Conservation (phyloP, 2,888 invertebrate genomes). For the Orthonevra nobilis region DNA sequence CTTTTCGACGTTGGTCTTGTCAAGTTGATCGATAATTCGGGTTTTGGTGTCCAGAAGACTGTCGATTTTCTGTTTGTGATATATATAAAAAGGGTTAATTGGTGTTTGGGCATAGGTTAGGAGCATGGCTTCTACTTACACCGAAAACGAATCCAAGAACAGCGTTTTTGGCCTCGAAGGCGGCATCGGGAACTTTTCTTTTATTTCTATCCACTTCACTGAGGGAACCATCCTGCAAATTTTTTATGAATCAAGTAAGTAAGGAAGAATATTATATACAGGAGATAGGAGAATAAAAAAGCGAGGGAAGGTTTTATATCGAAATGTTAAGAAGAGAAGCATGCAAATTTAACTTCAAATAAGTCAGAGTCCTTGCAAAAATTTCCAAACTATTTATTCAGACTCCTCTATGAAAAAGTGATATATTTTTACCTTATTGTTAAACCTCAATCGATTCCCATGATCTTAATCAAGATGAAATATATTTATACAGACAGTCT, state of each 20-base stretch:
- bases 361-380: too few relatives aligned
- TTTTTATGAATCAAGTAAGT: constrained; percentile 36
- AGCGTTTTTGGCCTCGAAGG: constrained; percentile 89
- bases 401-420: too few relatives aligned
- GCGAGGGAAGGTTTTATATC: too few relatives aligned
- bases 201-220: constrained; percentile 84
- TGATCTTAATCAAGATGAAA: too few relatives aligned
- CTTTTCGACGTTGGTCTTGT: constrained; percentile 87
- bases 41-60: constrained; percentile 90
- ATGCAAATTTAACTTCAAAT: too few relatives aligned
- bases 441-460: too few relatives aligned
- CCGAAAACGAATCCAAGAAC: constrained; percentile 91
- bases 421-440: too few relatives aligned
- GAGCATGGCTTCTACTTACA: too few relatives aligned
- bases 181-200: constrained; percentile 86
- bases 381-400: too few relatives aligned
- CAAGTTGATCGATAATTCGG: constrained; percentile 85
- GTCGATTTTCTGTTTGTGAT: constrained; percentile 86
- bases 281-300: not conserved
- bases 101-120: too few relatives aligned
- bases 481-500: too few relatives aligned
- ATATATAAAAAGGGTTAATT: constrained; percentile 74
- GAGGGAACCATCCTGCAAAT: constrained; percentile 79
- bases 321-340: too few relatives aligned
- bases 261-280: constrained; percentile 6